Evolutionary conservation across 1,140 invertebrate genomes (phyloP), one percentile per base, ranked within the genome.

Genomic region (Halyomorpha halys): DNA sequence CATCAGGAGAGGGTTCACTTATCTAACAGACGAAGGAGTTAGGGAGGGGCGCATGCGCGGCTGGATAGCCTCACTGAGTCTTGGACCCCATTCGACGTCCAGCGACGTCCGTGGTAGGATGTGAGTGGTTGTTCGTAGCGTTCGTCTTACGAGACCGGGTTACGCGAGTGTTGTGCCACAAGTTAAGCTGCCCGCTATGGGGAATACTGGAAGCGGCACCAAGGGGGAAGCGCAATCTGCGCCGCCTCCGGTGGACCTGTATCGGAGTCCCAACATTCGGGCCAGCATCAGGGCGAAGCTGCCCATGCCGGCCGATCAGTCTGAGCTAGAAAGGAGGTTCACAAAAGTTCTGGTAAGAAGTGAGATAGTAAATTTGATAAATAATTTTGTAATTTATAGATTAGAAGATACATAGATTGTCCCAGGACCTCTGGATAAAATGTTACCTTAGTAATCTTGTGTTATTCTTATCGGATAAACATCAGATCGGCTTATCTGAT

Each of bases 321-420:
- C 81, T 69, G 93, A 96, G 76, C 79, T 96, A 76, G 93, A 95
- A 75, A 85, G 85, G 70, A 80, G 91, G 69, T 96, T 95, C 76
- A 91, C 91, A 68, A 94, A 94, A 90, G 91, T 95, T 72, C 78
- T 96, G 84, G 93, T 95, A 76, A 89, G 90, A 81, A 67, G n/a
- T 30, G 27, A 30, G 3, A 30, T 30, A 30, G 3, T 30, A 8
- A 30, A 8, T 30, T 30, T 30, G 27, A 30, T 30, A 30, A 30
- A 8, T 30, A 30, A n/a, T n/a, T n/a, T n/a, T n/a, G n/a, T n/a
- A n/a, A n/a, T n/a, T n/a, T n/a, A n/a, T n/a, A n/a, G n/a, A n/a
- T n/a, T n/a, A n/a, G n/a, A n/a, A n/a, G n/a, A n/a, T n/a, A n/a
- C n/a, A n/a, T n/a, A n/a, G n/a, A n/a, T n/a, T n/a, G n/a, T n/a